Base-by-base conservation (phyloP, 1,140 invertebrate species). In the Microplitis demolitor region DNA sequence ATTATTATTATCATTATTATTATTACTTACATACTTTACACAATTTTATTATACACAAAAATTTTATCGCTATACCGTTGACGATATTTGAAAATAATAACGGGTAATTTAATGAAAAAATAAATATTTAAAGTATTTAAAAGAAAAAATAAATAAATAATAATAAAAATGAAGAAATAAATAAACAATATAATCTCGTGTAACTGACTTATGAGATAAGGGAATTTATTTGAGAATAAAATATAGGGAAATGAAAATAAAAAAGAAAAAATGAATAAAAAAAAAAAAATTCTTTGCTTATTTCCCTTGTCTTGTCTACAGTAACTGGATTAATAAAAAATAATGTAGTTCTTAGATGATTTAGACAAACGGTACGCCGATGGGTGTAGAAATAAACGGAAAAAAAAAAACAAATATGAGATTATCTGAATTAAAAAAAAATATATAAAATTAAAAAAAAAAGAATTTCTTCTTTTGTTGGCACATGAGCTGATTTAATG, bases 31-130 rank as follows among this genome's bases (percentile, higher is more conserved):
- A 80, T 82, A 85, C 78, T 84, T 82, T 80, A 79, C 85, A 73
- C 83, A 84, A 83, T 86, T 87, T 86, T 86, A 86, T 86, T 84
- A 83, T 77, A 85, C 81, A 83, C 77, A 80, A 75, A 76, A 82
- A 84, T 82, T 85, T 84, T 86, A 86, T 86, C 80, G 78, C 83
- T 84, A 24, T 1, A 85, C 78, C 80, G 84, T 86, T 86, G 79
- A 86, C 83, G 78, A 78, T 78, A 81, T 79, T 81, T 80, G 71
- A 82, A 50, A 56, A 79, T 78, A 79, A 72, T 72, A 77, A 76
- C 71, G 76, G 60, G 56, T 68, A 76, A 76, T 71, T 61, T 67
- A 74, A 62, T 39, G 53, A 54, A 71, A 62, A 24, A 24, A 24
- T 24, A 24, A 24, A 24, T 24, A 24, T 24, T 24, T 24, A 24